Evolutionary conservation across 2,888 invertebrate species (phyloP).

Genomic region (Ormyrus pomaceus): DNA sequence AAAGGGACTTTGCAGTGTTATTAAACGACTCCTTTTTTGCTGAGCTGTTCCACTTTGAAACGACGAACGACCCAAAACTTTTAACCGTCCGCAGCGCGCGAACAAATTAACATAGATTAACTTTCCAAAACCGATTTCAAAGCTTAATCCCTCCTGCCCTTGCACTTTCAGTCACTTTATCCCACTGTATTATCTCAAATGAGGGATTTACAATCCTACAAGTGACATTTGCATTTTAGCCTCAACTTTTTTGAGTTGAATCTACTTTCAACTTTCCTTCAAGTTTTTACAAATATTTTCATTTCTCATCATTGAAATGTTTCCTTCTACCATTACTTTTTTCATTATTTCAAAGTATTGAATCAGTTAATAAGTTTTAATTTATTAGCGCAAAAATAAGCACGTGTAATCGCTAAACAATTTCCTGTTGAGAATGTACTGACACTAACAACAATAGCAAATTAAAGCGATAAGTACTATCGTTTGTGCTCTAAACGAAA

Average conservation of each 20-base stretch:
- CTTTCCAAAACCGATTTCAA: not conserved
- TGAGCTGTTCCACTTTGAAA: not conserved
- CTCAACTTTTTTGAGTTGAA: not conserved
- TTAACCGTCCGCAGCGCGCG: not conserved
- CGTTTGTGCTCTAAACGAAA: too few relatives aligned
- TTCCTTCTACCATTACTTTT: too few relatives aligned
- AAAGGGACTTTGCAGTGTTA: not conserved
- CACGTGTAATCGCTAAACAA: too few relatives aligned
- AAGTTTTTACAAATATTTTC: too few relatives aligned
- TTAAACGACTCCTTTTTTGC: not conserved
- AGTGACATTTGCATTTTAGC: constrained; percentile 2
- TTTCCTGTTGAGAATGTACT: too few relatives aligned
- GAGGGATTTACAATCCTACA: not conserved
- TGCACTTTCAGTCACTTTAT: not conserved
- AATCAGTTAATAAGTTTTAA: too few relatives aligned
- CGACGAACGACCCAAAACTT: not conserved
- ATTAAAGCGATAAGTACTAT: too few relatives aligned
- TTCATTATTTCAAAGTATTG: too few relatives aligned
- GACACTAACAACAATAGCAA: too few relatives aligned
- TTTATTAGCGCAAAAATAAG: too few relatives aligned
- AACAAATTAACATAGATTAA: constrained; percentile 8
- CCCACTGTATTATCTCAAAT: not conserved
- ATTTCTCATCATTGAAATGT: too few relatives aligned
- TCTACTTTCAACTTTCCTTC: too few relatives aligned
- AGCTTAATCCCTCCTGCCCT: not conserved